Percentiles rank a stretch among this genome's conserved stretches.
phyloP scores from a whole-genome alignment of 1,140 invertebrate genomes.

The Semibalanus balanoides region DNA sequence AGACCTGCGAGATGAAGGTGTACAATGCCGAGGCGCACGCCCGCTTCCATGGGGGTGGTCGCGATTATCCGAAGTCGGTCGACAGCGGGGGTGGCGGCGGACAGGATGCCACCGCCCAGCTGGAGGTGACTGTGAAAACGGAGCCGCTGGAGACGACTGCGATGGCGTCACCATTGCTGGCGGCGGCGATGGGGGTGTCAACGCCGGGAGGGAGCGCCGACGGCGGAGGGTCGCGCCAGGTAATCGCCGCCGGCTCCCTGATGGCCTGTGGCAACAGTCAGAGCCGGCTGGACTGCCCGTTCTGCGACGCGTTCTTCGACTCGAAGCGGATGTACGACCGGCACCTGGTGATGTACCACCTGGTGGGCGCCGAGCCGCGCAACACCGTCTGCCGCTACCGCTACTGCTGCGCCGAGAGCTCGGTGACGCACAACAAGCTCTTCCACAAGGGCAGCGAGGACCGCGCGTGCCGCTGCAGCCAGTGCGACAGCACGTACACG shows the following conservation, averaged over 20 bases:
- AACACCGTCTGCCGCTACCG: neutral
- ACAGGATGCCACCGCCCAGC: too few relatives aligned
- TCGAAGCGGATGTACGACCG: neutral
- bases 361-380: neutral
- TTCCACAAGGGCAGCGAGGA: neutral
- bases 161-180: too few relatives aligned
- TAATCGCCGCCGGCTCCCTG: neutral
- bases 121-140: too few relatives aligned
- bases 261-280: neutral
- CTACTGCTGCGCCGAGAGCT: neutral
- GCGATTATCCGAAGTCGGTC: too few relatives aligned
- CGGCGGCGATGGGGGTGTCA: neutral
- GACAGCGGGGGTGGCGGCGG: too few relatives aligned
- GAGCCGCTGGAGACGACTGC: too few relatives aligned
- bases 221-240: neutral
- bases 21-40: neutral
- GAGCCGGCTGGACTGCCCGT: neutral
- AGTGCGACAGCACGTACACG: neutral
- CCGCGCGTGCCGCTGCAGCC: neutral
- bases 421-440: neutral
- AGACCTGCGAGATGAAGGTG: neutral
- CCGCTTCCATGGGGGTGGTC: neutral
- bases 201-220: neutral
- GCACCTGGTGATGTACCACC: neutral
- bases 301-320: neutral